These are phyloP conservation scores for Pseudomyrmex concolor DNA, from an alignment of 1,140 invertebrate genomes.

Conservation along the genomic window DNA sequence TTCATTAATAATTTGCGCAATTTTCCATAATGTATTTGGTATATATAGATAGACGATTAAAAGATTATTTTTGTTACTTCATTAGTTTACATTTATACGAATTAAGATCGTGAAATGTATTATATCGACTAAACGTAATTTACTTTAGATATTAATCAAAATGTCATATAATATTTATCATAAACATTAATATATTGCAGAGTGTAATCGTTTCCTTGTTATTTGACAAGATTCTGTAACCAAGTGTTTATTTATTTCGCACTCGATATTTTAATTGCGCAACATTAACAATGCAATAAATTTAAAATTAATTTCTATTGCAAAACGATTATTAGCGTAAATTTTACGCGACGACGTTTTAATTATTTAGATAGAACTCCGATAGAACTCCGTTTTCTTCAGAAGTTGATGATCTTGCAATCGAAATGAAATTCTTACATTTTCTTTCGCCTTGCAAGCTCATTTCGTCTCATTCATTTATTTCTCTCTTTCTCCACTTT, in stretches of 20 bases:
- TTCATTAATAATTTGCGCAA: background rate
- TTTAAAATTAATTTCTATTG: constrained; percentile 45
- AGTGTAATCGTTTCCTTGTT: background rate
- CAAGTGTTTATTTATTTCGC: constrained; percentile 8
- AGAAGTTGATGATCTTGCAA: constrained; percentile 26
- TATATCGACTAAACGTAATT: background rate
- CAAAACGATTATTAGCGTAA: constrained; percentile 30
- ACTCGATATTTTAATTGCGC: constrained; percentile 38
- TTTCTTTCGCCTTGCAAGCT: constrained; percentile 9
- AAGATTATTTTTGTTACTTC: constrained; percentile 3
- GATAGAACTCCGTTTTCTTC: background rate
- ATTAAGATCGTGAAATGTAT: background rate
- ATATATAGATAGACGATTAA: background rate
- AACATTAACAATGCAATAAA: constrained; percentile 34
- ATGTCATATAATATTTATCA: constrained; percentile 3
- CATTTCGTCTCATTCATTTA: background rate
- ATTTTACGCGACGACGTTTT: constrained; percentile 32
- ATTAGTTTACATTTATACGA: background rate
- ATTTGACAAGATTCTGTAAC: background rate
- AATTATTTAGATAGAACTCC: constrained; percentile 53
- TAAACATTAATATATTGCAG: background rate
- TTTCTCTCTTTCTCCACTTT: background rate
- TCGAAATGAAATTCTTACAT: background rate
- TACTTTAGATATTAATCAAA: background rate
- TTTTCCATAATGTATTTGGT: background rate